Evolutionary conservation across 1,140 invertebrate species (phyloP).

Genomic region (Brevipalpus yothersi): DNA sequence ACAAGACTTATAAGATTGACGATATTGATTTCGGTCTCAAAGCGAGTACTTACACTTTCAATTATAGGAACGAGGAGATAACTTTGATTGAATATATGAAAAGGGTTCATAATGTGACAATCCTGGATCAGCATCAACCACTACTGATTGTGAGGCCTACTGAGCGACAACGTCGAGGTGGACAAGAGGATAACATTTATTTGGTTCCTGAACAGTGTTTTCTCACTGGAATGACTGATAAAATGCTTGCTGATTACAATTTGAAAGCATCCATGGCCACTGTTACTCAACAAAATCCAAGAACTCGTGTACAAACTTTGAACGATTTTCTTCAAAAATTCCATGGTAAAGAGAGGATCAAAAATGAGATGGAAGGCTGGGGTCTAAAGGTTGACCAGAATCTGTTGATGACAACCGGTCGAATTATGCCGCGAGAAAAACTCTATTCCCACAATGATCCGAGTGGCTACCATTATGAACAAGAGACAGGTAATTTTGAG

Average conservation of each 20-base stretch:
- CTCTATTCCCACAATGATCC: neutral
- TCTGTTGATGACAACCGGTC: slow-evolving; percentile 19
- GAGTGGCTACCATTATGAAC: neutral
- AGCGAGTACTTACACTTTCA: slow-evolving; percentile 18
- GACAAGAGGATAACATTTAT: neutral
- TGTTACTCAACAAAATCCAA: slow-evolving; percentile 35
- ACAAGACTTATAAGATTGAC: slow-evolving; percentile 24
- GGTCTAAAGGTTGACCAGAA: slow-evolving; percentile 19
- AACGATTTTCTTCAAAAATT: slow-evolving; percentile 15
- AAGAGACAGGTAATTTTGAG: slow-evolving; percentile 10
- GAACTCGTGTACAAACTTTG: slow-evolving; percentile 1
- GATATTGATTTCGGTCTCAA: slow-evolving; percentile 23
- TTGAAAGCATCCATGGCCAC: slow-evolving; percentile 32
- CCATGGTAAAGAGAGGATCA: slow-evolving; percentile 17
- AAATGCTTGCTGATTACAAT: slow-evolving; percentile 10
- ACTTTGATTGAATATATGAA: slow-evolving; percentile 20
- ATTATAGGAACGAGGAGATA: slow-evolving; percentile 13
- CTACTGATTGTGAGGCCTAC: slow-evolving; percentile 13
- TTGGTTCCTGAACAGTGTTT: slow-evolving; percentile 20
- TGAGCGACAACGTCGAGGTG: neutral
- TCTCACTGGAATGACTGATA: slow-evolving; percentile 19
- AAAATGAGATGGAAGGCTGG: slow-evolving; percentile 21
- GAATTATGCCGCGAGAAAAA: neutral
- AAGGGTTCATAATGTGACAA: slow-evolving; percentile 17
- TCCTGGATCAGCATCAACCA: slow-evolving; percentile 19